These are phyloP conservation scores for Akabosia matsudoensis DNA, from an alignment of 1,140 invertebrate species.

Conservation along the genomic window DNA sequence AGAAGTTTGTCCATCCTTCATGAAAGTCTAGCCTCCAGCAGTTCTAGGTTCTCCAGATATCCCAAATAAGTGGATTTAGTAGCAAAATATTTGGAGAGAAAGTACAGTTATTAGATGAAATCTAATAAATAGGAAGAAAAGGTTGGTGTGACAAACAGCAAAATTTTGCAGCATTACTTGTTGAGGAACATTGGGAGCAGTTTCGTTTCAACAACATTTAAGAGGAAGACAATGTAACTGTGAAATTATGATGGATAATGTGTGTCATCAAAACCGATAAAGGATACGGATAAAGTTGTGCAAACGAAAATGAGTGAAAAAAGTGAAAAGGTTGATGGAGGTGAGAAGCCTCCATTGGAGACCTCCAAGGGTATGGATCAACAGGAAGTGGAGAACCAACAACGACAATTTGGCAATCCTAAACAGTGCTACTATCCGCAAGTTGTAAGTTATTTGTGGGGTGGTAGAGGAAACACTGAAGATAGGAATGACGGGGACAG, in stretches of 20 bases:
- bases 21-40: not conserved
- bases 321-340: not conserved
- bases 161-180: no score
- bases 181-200: no score
- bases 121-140: no score
- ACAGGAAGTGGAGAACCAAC: not conserved
- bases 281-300: not conserved
- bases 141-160: no score
- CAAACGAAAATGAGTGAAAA: slow-evolving; percentile 7
- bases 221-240: not conserved
- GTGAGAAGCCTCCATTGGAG: not conserved
- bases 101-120: not conserved
- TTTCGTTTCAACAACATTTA: not conserved
- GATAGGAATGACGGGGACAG: not conserved
- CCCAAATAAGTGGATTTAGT: no score
- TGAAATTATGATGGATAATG: not conserved
- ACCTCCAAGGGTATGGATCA: not conserved
- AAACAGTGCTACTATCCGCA: not conserved
- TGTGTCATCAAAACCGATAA: not conserved
- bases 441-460: not conserved
- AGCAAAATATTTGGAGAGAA: not conserved
- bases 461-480: not conserved
- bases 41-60: not conserved
- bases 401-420: not conserved
- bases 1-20: not conserved